Percentiles rank a stretch among this genome's conserved stretches.
Evolutionary conservation across 1,140 invertebrate genomes (phyloP).

Genomic region (Drosophila azteca): DNA sequence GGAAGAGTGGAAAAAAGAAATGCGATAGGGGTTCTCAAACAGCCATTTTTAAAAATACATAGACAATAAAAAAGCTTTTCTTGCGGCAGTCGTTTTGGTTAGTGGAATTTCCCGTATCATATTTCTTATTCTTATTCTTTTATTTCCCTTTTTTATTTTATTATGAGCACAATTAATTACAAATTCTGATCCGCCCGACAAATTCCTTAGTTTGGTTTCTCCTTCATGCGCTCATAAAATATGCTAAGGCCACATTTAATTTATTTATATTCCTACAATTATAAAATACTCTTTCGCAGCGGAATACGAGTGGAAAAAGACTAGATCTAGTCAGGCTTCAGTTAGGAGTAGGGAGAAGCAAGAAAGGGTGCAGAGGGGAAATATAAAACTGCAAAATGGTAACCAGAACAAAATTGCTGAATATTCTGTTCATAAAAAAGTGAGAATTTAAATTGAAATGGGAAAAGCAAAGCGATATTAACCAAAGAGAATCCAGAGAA

Average conservation of each 20-base stretch:
- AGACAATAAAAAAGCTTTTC: constrained; percentile 64
- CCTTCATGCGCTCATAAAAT: constrained; percentile 62
- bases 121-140: constrained; percentile 26
- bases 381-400: constrained; percentile 33
- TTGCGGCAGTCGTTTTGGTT: constrained; percentile 70
- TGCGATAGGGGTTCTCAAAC: constrained; percentile 29
- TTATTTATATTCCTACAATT: constrained; percentile 51
- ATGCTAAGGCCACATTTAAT: constrained; percentile 80
- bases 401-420: constrained; percentile 35
- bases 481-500: too few species aligned
- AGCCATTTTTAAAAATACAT: constrained; percentile 45
- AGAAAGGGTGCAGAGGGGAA: constrained; percentile 26
- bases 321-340: constrained; percentile 49
- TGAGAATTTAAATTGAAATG: constrained; percentile 14
- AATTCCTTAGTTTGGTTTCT: constrained; percentile 39
- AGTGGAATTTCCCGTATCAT: constrained; percentile 41
- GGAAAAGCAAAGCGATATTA: neutral
- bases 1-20: constrained; percentile 7
- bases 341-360: constrained; percentile 7
- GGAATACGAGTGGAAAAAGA: constrained; percentile 14
- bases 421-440: constrained; percentile 33
- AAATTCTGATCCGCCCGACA: constrained; percentile 25
- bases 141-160: constrained; percentile 25
- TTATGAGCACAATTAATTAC: constrained; percentile 71
- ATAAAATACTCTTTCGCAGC: constrained; percentile 55